Conservation (phyloP, 2,888 invertebrate genomes). For the Watsonalla cultraria region DNA sequence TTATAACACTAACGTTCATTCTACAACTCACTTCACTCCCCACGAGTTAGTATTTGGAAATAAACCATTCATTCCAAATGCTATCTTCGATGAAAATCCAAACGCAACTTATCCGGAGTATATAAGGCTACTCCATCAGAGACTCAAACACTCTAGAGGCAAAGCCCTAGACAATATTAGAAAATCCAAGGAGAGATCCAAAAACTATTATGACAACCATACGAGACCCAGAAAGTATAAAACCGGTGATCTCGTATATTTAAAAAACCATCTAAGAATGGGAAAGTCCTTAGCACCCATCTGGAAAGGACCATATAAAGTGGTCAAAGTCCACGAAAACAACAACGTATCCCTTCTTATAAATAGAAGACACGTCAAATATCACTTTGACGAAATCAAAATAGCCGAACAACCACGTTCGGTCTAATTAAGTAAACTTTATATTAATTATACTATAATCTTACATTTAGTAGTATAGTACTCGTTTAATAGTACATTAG, state of each 20-base stretch:
- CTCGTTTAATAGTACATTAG: too few species aligned
- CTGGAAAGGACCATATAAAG: conserved; percentile 26
- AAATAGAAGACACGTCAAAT: conserved; percentile 14
- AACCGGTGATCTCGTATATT: conserved; percentile 14
- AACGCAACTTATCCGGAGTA: conserved; percentile 22
- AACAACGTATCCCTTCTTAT: conserved; percentile 17
- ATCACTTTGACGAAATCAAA: conserved; percentile 18
- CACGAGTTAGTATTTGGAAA: conserved; percentile 40
- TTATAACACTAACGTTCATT: conserved; percentile 17
- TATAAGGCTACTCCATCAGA: conserved; percentile 18
- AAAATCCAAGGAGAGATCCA: conserved; percentile 25
- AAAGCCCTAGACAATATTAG: conserved; percentile 21
- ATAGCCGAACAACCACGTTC: too few species aligned
- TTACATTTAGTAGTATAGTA: too few species aligned
- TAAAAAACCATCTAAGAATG: conserved; percentile 17
- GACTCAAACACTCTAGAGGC: conserved; percentile 16
- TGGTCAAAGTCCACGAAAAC: conserved; percentile 17
- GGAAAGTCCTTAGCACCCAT: conserved; percentile 17
- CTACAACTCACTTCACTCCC: conserved; percentile 26
- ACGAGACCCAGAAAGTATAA: conserved; percentile 12
- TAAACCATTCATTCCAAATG: conserved; percentile 30
- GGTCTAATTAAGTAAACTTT: too few species aligned
- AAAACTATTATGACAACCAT: conserved; percentile 18
- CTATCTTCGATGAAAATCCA: conserved; percentile 8
- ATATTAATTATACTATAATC: too few species aligned